Evolutionary conservation across 2,113 vertebrate genomes (phyloP).

Genomic region (Cyanoliseus patagonus): DNA sequence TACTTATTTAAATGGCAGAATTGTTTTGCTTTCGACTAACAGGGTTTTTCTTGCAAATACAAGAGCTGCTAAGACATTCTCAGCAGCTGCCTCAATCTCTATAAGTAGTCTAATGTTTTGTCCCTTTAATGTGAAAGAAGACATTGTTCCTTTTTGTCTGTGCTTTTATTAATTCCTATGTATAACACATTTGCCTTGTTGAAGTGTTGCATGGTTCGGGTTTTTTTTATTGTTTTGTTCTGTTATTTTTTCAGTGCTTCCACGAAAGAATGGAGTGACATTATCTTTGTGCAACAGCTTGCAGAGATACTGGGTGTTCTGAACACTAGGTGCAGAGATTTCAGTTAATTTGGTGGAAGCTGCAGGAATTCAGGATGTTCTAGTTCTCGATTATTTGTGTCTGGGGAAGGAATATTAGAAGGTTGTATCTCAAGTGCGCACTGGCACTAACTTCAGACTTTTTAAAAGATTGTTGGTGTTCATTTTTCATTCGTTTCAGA

Average conservation of each 20-base stretch:
- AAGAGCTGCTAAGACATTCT: slow-evolving; percentile 28
- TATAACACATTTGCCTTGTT: neutral
- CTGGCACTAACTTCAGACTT: accelerated
- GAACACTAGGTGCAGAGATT: neutral
- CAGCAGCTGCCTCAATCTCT: slow-evolving; percentile 11
- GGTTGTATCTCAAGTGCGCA: accelerated
- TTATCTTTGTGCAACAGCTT: neutral
- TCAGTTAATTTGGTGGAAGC: neutral
- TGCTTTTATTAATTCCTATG: neutral
- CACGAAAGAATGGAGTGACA: neutral
- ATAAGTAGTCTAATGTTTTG: slow-evolving; percentile 23
- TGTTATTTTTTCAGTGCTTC: neutral
- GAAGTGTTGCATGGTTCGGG: neutral
- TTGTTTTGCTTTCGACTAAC: slow-evolving; percentile 11
- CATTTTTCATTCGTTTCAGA: neutral
- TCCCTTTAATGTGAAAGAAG: slow-evolving; percentile 28
- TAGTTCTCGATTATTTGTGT: neutral
- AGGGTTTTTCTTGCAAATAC: neutral
- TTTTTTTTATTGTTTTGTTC: neutral
- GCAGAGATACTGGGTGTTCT: neutral
- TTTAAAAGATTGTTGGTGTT: neutral
- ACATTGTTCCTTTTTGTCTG: slow-evolving; percentile 20
- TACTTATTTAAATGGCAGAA: neutral
- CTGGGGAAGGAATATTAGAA: neutral
- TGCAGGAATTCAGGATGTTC: neutral